A percentile compares a stretch with the other conserved stretches of the same genome.
Evolutionary conservation across 2,888 invertebrate species (phyloP).

Genomic region (Norana najaformis): DNA sequence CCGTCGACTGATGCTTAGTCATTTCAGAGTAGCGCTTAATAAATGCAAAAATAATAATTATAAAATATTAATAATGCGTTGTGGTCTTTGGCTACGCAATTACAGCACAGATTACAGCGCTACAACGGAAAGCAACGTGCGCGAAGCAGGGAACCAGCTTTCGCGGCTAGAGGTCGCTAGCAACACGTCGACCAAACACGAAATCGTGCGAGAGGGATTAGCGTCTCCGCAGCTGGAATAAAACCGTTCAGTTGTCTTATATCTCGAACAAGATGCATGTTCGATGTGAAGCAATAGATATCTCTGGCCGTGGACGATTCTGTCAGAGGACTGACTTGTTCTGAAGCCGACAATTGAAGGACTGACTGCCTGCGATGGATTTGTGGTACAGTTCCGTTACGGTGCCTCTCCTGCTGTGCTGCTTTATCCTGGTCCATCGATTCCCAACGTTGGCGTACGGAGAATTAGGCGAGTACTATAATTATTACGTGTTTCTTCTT

Average conservation of each 20-base stretch:
- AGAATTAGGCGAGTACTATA: conserved; percentile 13
- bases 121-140: not conserved
- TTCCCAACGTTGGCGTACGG: conserved; percentile 7
- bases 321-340: not conserved
- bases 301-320: not conserved
- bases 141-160: not conserved
- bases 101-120: no score
- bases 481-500: conserved; percentile 5
- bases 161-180: conserved; percentile 7
- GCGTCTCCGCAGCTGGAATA: conserved; percentile 13
- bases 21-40: no score
- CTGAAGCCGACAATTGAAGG: not conserved
- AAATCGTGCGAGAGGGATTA: not conserved
- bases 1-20: no score
- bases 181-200: conserved; percentile 13
- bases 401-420: not conserved
- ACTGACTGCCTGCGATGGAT: not conserved
- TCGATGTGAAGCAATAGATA: not conserved
- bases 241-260: not conserved
- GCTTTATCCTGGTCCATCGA: not conserved
- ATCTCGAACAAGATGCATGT: not conserved
- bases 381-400: not conserved
- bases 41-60: no score
- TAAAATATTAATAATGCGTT: no score
- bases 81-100: no score